A percentile compares a stretch with the other conserved stretches of the same genome.
phyloP scores from a whole-genome alignment of 2,113 vertebrate species.

The Toxotes chatareus region DNA sequence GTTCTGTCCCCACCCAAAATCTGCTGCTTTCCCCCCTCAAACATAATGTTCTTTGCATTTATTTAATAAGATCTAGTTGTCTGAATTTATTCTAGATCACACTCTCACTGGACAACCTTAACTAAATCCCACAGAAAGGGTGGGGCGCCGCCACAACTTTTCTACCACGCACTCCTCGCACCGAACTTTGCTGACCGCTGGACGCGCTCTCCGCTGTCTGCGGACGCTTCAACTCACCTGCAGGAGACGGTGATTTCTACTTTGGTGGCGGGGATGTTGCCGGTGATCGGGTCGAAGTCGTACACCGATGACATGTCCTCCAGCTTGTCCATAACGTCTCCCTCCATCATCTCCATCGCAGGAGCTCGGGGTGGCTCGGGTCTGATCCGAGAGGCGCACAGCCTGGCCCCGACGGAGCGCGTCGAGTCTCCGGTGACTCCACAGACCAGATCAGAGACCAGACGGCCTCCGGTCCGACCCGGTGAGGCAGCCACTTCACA shows the following conservation, averaged over 20 bases:
- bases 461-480: conserved; percentile 71
- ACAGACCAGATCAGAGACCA: conserved; percentile 77
- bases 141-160: conserved; percentile 70
- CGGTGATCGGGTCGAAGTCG: conserved; percentile 90
- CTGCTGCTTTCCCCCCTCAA: not conserved
- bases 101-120: not conserved
- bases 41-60: not conserved
- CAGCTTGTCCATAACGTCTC: conserved; percentile 88
- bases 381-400: conserved; percentile 79
- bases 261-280: conserved; percentile 93
- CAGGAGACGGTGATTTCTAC: conserved; percentile 96
- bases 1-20: not conserved
- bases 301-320: conserved; percentile 91
- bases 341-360: conserved; percentile 83
- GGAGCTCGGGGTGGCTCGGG: conserved; percentile 70
- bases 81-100: not conserved
- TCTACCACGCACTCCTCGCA: not conserved
- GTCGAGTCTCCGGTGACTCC: conserved; percentile 67
- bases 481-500: conserved; percentile 77
- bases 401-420: conserved; percentile 75
- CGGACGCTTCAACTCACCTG: conserved; percentile 83
- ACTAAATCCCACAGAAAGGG: conserved; percentile 9
- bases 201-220: not conserved
- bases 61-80: not conserved
- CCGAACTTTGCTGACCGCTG: conserved; percentile 51